Evolutionary conservation across 2,113 vertebrate species (phyloP), one percentile per base, ranked within the genome.

Genomic region (Emydocephalus ijimae): DNA sequence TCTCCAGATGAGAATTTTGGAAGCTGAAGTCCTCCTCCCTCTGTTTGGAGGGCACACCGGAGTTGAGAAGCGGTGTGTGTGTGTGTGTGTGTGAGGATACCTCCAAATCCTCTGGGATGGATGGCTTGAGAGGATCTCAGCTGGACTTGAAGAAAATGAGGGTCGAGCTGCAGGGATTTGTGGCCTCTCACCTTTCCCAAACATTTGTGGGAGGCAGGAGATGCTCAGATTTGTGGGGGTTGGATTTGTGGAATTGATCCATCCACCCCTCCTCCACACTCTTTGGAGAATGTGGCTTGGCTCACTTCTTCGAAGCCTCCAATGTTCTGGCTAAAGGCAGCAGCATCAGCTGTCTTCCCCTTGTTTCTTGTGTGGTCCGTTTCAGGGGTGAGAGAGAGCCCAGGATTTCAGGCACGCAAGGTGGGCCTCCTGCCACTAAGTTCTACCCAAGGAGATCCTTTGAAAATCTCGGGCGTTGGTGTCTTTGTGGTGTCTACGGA

Each of bases 401-500:
- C 12, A 5, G 29, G 64, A 69, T 29, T 64, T 5, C 1, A 0
- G 64, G 29, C 29, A 34, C 29, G n/a, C 64, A n/a, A n/a, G 4
- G 12, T n/a, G 29, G 29, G 64, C 15, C 12, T 69, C 64, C 64
- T 34, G 12, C 64, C 64, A n/a, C 12, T 15, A 2, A 6, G 64
- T 69, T 69, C 29, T n/a, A 69, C 29, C 64, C 64, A 69, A 69
- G 64, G 14, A 69, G 29, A n/a, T 69, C 29, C 64, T 69, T n/a
- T 69, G 64, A 6, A 69, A 69, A 34, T 15, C 64, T 29, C 0
- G 29, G 29, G 29, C 4, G 0, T n/a, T 1, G 29, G 29, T 69
- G 1, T 15, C 29, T 34, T 34, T 5, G 55, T 18, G 2, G 10
- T 23, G 1, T 0, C 0, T 26, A 9, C 1, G 23, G 23, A 24